Evolutionary conservation across 2,113 vertebrate genomes (phyloP), one percentile per base, ranked within the genome.

Genomic region (Pelodiscus sinensis): DNA sequence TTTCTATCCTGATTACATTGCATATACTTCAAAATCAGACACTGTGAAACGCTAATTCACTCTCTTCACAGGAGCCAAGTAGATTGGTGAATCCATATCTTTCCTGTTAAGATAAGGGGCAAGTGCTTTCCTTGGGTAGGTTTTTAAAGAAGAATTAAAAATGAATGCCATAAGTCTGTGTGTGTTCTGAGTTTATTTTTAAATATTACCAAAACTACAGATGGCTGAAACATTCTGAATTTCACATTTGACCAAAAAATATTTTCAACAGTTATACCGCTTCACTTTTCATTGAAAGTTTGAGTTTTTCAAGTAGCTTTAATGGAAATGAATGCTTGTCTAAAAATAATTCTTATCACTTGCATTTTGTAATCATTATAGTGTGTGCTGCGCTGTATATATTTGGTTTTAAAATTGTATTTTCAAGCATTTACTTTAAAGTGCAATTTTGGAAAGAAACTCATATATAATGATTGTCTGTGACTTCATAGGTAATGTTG

Each of bases 381-480:
- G 27, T 65, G 29, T 65, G 24, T 8, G 9, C 56, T 21, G 29
- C 13, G 50, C 78, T 79, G 25, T 11, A 9, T 60, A 7, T 27
- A 8, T 82, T 82, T 81, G 65, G n/a, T 10, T 81, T 87, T 93
- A 60, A 90, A 86, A 89, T 60, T 22, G 50, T 78, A 24, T 90
- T 92, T 50, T 52, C 21, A 14, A 90, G 89, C 78, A 71, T 94
- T 93, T 52, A n/a, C 94, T 86, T 89, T 88, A 35, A 81, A 84
- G 65, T 71, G 65, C 18, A 71, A 21, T 35, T 71, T 35, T 71
- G 18, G n/a, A 10, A 71, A 71, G 65, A 21, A 71, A 71, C 65
- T 21, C 18, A 71, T 35, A 5, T 35, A 21, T 4, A 9, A n/a
- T 68, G 18, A 31, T 68, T 31, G 31, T 15, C 65, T 71, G n/a